Evolutionary conservation across 2,888 invertebrate species (phyloP).

Genomic region (Linnaemya vulpina): DNA sequence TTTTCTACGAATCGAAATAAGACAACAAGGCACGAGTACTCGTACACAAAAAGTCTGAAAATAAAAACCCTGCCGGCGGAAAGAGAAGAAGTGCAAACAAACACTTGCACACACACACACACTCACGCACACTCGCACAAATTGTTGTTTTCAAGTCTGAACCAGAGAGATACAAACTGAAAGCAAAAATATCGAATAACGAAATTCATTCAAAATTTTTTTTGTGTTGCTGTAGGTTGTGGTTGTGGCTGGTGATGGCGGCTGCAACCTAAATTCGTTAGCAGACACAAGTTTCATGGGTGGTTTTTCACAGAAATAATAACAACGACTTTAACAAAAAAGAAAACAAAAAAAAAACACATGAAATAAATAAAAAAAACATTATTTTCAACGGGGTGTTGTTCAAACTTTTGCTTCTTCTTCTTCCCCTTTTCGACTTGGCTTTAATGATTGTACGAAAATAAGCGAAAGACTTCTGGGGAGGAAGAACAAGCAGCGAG

Average conservation of each 20-base stretch:
- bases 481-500: conserved; percentile 2
- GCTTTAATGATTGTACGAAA: conserved; percentile 32
- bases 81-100: conserved; percentile 22
- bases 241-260: conserved; percentile 69
- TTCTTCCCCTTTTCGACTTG: conserved; percentile 2
- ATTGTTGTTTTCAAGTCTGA: conserved; percentile 1
- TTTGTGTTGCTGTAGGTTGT: conserved; percentile 81
- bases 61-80: conserved; percentile 4
- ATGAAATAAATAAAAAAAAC: conserved; percentile 23
- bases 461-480: background rate
- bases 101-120: background rate
- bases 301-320: conserved; percentile 21
- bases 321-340: conserved; percentile 8
- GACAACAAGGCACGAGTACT: conserved; percentile 6
- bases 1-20: conserved; percentile 1
- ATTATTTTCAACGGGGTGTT: conserved; percentile 41
- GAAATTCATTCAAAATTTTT: conserved; percentile 76
- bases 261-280: conserved; percentile 63
- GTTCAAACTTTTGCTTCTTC: conserved; percentile 40
- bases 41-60: background rate
- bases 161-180: background rate
- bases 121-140: background rate
- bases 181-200: conserved; percentile 38
- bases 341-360: background rate
- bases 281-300: conserved; percentile 58